These are phyloP conservation scores for Frankliniella intonsa DNA, from an alignment of 2,888 invertebrate genomes.

Conservation along the genomic window DNA sequence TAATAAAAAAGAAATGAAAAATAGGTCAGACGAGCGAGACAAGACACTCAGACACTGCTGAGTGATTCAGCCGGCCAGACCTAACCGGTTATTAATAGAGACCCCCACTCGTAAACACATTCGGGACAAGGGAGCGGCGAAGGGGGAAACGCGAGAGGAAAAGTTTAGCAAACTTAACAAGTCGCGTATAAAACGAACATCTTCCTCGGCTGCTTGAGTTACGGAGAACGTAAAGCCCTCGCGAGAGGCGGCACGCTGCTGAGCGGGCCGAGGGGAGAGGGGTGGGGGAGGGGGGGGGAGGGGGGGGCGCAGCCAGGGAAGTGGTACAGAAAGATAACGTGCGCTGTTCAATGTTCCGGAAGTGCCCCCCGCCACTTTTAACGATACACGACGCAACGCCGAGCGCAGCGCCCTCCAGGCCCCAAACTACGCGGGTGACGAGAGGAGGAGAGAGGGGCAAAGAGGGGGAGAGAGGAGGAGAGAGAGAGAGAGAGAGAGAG, in stretches of 20 bases:
- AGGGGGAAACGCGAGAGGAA: background rate
- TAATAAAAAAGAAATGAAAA: too few relatives aligned
- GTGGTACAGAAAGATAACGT: conserved; percentile 24
- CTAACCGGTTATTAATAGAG: too few relatives aligned
- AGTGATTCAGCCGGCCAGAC: too few relatives aligned
- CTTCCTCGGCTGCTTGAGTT: too few relatives aligned
- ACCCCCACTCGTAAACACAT: too few relatives aligned
- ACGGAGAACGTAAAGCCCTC: too few relatives aligned
- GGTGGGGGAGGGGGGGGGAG: background rate
- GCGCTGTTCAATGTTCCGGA: conserved; percentile 15
- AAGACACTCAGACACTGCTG: too few relatives aligned
- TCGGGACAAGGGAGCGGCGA: background rate
- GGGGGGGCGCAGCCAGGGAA: background rate
- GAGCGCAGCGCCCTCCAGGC: background rate
- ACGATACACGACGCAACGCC: background rate
- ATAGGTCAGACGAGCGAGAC: too few relatives aligned
- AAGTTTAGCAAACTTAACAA: too few relatives aligned
- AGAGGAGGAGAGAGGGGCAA: background rate
- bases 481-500: background rate
- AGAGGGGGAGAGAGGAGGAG: too few relatives aligned
- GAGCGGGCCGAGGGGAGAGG: background rate
- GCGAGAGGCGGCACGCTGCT: background rate
- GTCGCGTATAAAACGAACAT: too few relatives aligned
- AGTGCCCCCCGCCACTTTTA: conserved; percentile 14
- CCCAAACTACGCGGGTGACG: background rate